phyloP scores from a whole-genome alignment of 1,140 invertebrate genomes.

The Onthophagus taurus region DNA sequence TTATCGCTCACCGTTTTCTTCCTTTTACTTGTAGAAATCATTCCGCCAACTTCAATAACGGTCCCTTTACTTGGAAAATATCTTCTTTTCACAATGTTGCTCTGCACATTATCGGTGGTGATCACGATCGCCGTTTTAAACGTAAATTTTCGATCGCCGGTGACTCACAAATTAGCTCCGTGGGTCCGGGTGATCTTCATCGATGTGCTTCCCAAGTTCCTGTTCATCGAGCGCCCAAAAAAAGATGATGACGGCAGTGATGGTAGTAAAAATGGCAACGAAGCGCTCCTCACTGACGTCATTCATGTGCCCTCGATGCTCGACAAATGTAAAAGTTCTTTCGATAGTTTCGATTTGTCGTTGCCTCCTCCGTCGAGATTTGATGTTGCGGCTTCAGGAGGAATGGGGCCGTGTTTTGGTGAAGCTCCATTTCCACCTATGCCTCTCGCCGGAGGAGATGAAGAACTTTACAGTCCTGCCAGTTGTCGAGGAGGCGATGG shows the following conservation, averaged over 20 bases:
- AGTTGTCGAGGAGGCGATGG: slow-evolving; percentile 40
- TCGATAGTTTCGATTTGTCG: slow-evolving; percentile 37
- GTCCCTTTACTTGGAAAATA: slow-evolving; percentile 97
- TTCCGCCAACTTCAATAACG: slow-evolving; percentile 97
- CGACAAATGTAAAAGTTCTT: slow-evolving; percentile 23
- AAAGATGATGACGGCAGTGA: slow-evolving; percentile 59
- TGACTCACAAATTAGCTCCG: slow-evolving; percentile 89
- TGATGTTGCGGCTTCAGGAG: slow-evolving; percentile 42
- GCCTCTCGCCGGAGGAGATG: slow-evolving; percentile 62
- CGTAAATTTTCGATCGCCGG: slow-evolving; percentile 96
- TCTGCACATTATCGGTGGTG: slow-evolving; percentile 95
- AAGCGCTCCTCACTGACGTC: slow-evolving; percentile 35
- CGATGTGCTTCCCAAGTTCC: slow-evolving; percentile 74
- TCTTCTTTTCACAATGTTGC: slow-evolving; percentile 97
- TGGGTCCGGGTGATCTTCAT: slow-evolving; percentile 88
- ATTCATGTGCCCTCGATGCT: slow-evolving; percentile 33
- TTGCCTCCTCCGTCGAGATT: slow-evolving; percentile 45
- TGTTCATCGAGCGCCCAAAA: slow-evolving; percentile 75
- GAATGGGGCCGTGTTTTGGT: slow-evolving; percentile 49
- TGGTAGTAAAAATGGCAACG: slow-evolving; percentile 33
- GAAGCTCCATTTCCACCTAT: slow-evolving; percentile 57
- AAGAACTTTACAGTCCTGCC: slow-evolving; percentile 67
- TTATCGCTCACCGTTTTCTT: slow-evolving; percentile 99
- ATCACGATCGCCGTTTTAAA: slow-evolving; percentile 97
- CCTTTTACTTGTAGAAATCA: slow-evolving; percentile 93